Base-by-base conservation (phyloP, 2,797 vertebrate genomes). In the Hydrolagus colliei region DNA sequence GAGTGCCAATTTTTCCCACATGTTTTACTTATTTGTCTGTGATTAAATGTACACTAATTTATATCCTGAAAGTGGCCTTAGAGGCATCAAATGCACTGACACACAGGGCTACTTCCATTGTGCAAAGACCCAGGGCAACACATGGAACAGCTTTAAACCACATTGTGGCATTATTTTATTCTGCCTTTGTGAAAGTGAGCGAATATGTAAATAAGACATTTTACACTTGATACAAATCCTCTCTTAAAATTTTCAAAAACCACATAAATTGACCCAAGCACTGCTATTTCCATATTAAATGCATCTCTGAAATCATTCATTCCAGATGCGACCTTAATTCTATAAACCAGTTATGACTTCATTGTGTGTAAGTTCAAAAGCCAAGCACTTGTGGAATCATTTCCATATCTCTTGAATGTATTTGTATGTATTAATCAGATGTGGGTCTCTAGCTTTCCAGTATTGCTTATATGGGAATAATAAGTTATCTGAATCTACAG, bases 11-110 rank as follows among this genome's bases (percentile, higher is more conserved):
- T 84, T 84, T 71, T 32, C 62, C 61, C 16, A 71, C 68, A 20
- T 35, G 65, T 71, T 41, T 71, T 68, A 84, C 65, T 41, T 71
- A 52, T 41, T 84, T 67, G 32, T 67, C 71, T 84, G 79, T 16
- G 18, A 84, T 84, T 68, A 84, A 84, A 68, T 35, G 41, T 71
- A 84, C 71, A 27, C 79, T 84, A 84, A 84, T 82, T 67, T 82
- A 82, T n/a, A 65, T 71, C 65, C 65, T 5, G 67, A 11, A 84
- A 71, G 63, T 68, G 67, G 78, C 63, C 65, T 65, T 18, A 18
- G 71, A 82, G 79, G 32, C 9, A 84, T 82, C 79, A 68, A 84
- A 35, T 84, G 32, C 27, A 41, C 32, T 20, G 41, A n/a, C 79
- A 84, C 65, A 71, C 6, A 84, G 65, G 32, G 65, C 41, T 84